phyloP scores from a whole-genome alignment of 2,113 vertebrate species.

The Antigone vipio region DNA sequence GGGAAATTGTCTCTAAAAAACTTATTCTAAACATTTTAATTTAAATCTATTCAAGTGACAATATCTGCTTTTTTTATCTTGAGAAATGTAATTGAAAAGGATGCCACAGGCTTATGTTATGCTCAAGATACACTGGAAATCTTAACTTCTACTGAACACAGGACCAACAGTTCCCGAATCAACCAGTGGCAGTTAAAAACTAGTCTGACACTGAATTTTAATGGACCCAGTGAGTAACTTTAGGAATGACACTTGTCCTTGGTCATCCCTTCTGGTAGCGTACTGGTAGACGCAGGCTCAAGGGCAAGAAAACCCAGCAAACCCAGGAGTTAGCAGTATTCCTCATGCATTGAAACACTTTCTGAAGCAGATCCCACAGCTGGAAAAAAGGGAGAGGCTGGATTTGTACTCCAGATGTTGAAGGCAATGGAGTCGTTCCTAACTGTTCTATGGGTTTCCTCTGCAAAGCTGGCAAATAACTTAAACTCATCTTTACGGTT shows the following conservation, averaged over 20 bases:
- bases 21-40: neutral
- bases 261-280: neutral
- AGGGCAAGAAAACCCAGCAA: neutral
- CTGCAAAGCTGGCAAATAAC: neutral
- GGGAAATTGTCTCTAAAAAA: slow-evolving; percentile 1
- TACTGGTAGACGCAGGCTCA: neutral
- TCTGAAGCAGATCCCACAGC: neutral
- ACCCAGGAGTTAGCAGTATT: neutral
- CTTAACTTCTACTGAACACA: neutral
- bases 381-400: neutral
- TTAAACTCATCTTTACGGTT: neutral
- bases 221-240: neutral
- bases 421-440: neutral
- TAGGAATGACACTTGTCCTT: neutral
- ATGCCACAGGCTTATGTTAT: neutral
- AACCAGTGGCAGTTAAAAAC: neutral
- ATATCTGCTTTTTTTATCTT: neutral
- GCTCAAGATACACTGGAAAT: neutral
- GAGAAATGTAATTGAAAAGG: neutral
- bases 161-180: neutral
- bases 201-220: neutral
- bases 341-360: neutral
- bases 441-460: neutral
- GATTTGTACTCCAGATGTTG: neutral
- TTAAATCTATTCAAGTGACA: neutral